Evolutionary conservation across 2,888 invertebrate genomes (phyloP).

Genomic region (Saturnia japonica): DNA sequence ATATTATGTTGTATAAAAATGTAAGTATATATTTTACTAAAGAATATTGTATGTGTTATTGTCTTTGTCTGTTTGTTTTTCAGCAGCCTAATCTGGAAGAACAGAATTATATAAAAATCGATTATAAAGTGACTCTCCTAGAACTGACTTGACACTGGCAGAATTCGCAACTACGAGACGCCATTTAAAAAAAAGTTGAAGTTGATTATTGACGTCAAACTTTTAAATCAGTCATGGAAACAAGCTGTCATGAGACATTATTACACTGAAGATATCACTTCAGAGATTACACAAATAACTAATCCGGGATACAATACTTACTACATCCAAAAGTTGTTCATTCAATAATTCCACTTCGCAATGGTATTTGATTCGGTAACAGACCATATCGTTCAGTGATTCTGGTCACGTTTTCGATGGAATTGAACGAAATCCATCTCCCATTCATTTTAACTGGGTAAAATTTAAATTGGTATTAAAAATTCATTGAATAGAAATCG

Average conservation of each 20-base stretch:
- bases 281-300: background rate
- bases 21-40: too few relatives aligned
- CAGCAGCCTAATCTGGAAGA: too few relatives aligned
- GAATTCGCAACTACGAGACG: too few relatives aligned
- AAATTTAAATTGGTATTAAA: constrained; percentile 7
- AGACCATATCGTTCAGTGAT: background rate
- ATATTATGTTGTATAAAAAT: too few relatives aligned
- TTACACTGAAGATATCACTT: background rate
- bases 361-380: background rate
- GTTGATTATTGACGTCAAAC: background rate
- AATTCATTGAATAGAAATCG: background rate
- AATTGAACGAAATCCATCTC: constrained; percentile 9
- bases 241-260: background rate
- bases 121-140: too few relatives aligned
- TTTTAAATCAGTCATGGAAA: background rate
- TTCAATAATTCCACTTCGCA: background rate
- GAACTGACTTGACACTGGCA: too few relatives aligned
- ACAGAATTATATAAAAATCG: too few relatives aligned
- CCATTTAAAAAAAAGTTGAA: too few relatives aligned
- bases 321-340: constrained; percentile 1
- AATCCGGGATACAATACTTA: background rate
- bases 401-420: constrained; percentile 1
- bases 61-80: too few relatives aligned
- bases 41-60: too few relatives aligned
- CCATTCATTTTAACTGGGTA: background rate